Evolutionary conservation across 2,888 invertebrate species (phyloP), one percentile per base, ranked within the genome.

Genomic region (Cryptocephalus moraei): DNA sequence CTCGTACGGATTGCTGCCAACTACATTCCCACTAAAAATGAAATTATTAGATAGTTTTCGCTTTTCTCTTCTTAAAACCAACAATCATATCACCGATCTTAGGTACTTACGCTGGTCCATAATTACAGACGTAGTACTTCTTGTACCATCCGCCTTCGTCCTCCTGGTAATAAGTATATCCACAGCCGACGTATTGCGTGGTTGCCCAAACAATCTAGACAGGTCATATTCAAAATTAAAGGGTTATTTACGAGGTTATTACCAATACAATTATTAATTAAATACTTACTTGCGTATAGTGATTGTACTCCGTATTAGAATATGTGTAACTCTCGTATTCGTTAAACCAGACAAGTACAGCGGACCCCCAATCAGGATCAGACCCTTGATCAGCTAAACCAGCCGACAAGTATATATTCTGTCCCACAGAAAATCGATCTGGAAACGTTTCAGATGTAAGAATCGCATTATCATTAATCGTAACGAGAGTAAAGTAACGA

Each of bases 81-180:
- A 4, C 3, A 36, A 36, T 4, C 12, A 36, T 6, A 36, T 36
- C n/a, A 11, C 22, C 22, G 2, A 22, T 4, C 22, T 22, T 22
- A 6, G 22, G 6, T 51, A 54, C 56, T 56, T 52, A 56, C 56
- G 55, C 55, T 31, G 56, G 56, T 38, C 56, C 56, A 40, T 56
- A 56, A 43, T 56, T 56, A 42, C 56, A 62, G 36, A 55, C 55
- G 39, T 59, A 61, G 8, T 57, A 43, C 49, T 59, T 60, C n/a
- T 45, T 38, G 33, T 53, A 57, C 34, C 38, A 45, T 22, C 38
- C 22, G 11, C 46, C 47, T 13, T 42, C 47, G 1, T 33, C 44
- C 8, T 45, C 33, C 12, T 4, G n/a, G 41, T 45, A 60, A 43
- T 50, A 50, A 2, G 52, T 50, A 41, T 51, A 60, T 10, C 61